Evolutionary conservation across 2,797 vertebrate genomes (phyloP).

Genomic region (Phataginus tricuspis): DNA sequence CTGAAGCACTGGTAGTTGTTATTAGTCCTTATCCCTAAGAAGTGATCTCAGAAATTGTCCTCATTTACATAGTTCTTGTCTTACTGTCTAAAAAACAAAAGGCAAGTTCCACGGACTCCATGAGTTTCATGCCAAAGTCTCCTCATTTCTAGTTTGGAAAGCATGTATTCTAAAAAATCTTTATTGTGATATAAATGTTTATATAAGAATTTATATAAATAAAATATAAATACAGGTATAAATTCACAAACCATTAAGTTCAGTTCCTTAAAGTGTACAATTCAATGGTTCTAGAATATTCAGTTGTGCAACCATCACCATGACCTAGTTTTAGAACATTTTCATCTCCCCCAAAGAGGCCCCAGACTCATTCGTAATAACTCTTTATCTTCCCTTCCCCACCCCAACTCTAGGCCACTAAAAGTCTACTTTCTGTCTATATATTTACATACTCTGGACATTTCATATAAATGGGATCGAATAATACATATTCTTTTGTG

Average conservation of each 20-base stretch:
- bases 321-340: not conserved
- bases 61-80: not conserved
- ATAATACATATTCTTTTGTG: not conserved
- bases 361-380: not conserved
- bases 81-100: not conserved
- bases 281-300: not conserved
- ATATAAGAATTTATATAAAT: too few species aligned
- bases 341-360: not conserved
- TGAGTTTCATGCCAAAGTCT: not conserved
- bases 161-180: not conserved
- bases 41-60: not conserved
- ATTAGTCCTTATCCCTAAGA: not conserved
- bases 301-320: not conserved
- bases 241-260: not conserved
- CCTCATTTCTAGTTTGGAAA: not conserved
- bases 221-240: too few species aligned
- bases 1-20: not conserved
- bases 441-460: not conserved
- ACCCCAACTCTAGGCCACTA: not conserved
- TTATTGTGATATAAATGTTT: not conserved
- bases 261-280: not conserved
- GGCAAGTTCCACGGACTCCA: not conserved
- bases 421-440: not conserved
- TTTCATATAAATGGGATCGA: not conserved
- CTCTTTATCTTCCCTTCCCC: not conserved